phyloP scores from a whole-genome alignment of 2,113 vertebrate genomes.

The Leucosticte australis region DNA sequence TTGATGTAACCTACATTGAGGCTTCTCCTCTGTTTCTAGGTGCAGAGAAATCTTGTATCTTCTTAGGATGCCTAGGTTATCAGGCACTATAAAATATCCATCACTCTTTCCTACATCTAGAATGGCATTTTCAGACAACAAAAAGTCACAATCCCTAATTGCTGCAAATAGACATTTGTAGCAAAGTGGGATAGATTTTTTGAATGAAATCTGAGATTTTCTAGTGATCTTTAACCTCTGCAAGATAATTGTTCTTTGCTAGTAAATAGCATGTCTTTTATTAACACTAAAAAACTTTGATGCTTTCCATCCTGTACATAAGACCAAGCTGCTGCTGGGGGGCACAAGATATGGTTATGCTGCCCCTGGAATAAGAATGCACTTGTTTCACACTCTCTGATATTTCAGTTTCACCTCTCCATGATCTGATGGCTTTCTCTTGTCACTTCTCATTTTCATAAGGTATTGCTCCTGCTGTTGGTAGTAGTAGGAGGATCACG shows the following conservation, averaged over 20 bases:
- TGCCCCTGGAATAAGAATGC: neutral
- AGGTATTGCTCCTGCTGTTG: neutral
- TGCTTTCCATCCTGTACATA: neutral
- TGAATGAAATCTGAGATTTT: neutral
- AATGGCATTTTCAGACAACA: neutral
- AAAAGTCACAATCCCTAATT: neutral
- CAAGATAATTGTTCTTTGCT: neutral
- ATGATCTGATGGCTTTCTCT: neutral
- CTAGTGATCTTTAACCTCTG: neutral
- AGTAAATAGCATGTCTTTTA: neutral
- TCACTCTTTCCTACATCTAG: neutral
- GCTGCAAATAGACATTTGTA: neutral
- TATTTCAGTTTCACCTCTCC: neutral
- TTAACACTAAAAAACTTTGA: neutral
- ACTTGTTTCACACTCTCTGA: neutral
- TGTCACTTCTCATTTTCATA: neutral
- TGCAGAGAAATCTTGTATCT: neutral
- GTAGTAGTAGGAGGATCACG: neutral
- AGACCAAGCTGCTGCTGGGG: neutral
- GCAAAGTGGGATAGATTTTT: neutral
- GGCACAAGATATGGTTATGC: neutral
- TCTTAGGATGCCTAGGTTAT: neutral
- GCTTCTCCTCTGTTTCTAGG: neutral
- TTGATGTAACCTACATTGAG: neutral
- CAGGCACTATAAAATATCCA: neutral